Base-by-base conservation (phyloP, 2,797 vertebrate species). In the Vultur gryphus region DNA sequence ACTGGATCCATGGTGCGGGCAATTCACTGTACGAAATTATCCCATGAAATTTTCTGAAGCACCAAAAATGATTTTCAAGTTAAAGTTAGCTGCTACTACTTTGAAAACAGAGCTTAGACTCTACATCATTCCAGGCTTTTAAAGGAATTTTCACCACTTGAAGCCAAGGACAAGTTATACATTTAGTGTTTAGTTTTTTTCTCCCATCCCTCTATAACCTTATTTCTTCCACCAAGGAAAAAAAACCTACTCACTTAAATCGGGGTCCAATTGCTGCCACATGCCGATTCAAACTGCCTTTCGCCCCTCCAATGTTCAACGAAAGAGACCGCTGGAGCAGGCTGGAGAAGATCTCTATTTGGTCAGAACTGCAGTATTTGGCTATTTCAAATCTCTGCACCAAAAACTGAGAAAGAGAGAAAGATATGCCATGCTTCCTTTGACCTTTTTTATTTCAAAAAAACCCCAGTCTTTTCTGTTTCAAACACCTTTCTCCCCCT, bases 311-410 rank as follows among this genome's bases (percentile, higher is more conserved):
- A 6, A 99, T 99, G 55, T 98, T 99, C 46, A 99, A 97, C 1
- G 99, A 99, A 78, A 99, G 98, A 3, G 99, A 99, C 7, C 99
- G 98, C 84, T 99, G 99, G 5, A 99, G 98, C 77, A 99, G 97
- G 95, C 99, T 99, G 96, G 99, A 98, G 79, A 99, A 99, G 96
- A 99, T 99, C 98, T 99, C 99, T 97, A 99, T 99, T 66, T 99
- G 99, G 97, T 99, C 99, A 3, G 98, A 99, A 67, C 99, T 99
- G 98, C 99, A 99, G 95, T 99, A 99, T 89, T 99, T 99, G 9
- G 99, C 99, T 7, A 99, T 99, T 98, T 99, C 99, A 96, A 99
- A 99, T 67, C 99, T 98, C 97, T 99, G 99, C 76, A 99, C 98
- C 55, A 99, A 98, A 95, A 99, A 99, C 99, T 99, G 90, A 55